Evolutionary conservation across 1,140 invertebrate species (phyloP).

Genomic region (Coenobita brevimanus): DNA sequence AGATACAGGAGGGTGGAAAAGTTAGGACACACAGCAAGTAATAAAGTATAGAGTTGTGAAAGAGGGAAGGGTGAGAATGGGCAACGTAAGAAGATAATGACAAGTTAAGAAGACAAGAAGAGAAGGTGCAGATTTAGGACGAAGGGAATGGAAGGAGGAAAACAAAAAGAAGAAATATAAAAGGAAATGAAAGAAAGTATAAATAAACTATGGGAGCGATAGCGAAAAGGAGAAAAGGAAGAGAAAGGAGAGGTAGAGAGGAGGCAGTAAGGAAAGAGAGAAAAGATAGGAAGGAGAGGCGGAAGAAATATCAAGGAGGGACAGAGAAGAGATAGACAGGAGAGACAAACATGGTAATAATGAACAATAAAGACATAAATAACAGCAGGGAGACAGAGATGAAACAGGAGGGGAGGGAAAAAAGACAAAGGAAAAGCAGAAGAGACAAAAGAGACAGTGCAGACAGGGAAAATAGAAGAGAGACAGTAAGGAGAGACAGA

Average conservation of each 20-base stretch:
- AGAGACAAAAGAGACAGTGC: too few relatives aligned
- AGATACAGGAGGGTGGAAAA: background rate
- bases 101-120: background rate
- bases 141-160: background rate
- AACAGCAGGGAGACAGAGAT: too few relatives aligned
- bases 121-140: background rate
- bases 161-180: background rate
- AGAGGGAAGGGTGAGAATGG: background rate
- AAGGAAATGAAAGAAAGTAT: background rate
- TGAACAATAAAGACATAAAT: background rate
- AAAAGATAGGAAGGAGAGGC: background rate
- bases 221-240: background rate
- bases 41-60: background rate
- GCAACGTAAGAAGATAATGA: background rate
- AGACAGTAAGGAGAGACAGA: too few relatives aligned
- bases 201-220: background rate
- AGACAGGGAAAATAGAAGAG: too few relatives aligned
- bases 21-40: background rate
- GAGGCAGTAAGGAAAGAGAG: background rate
- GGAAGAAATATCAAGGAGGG: background rate
- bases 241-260: background rate
- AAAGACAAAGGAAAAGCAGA: too few relatives aligned
- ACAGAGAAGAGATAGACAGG: too few relatives aligned
- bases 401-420: too few relatives aligned
- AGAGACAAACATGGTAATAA: too few relatives aligned